Percentiles rank a stretch among this genome's conserved stretches.
Evolutionary conservation across 2,797 vertebrate species (phyloP).

Genomic region (Hypotaenidia okinawae): DNA sequence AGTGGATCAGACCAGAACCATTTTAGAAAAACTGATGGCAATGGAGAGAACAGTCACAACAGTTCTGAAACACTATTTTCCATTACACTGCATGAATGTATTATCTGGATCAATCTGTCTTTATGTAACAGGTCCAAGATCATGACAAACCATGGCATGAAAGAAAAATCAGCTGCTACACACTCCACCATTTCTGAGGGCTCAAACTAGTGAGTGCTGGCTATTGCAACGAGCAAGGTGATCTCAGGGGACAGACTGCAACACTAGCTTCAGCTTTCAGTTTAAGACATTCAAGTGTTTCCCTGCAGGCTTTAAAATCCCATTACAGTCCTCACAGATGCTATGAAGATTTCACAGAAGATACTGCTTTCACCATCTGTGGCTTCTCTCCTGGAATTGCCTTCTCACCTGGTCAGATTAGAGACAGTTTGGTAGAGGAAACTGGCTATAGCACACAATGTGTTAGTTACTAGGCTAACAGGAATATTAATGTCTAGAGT

Average conservation of each 20-base stretch:
- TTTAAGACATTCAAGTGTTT: background rate
- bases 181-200: background rate
- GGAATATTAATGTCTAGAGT: background rate
- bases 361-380: background rate
- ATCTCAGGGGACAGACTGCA: background rate
- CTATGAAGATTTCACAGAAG: background rate
- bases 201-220: background rate
- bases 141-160: background rate
- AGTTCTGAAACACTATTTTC: background rate
- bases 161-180: background rate
- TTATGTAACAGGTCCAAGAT: background rate
- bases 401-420: background rate
- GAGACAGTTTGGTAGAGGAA: background rate
- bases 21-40: background rate
- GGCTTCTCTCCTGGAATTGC: no score
- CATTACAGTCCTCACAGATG: background rate
- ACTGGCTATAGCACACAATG: background rate
- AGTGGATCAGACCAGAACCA: background rate
- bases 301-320: background rate
- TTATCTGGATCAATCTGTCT: background rate
- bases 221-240: background rate
- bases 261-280: background rate
- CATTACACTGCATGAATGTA: background rate
- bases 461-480: background rate
- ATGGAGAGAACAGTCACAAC: background rate